Conservation (phyloP, 2,113 vertebrate species). For the Carettochelys insculpta region DNA sequence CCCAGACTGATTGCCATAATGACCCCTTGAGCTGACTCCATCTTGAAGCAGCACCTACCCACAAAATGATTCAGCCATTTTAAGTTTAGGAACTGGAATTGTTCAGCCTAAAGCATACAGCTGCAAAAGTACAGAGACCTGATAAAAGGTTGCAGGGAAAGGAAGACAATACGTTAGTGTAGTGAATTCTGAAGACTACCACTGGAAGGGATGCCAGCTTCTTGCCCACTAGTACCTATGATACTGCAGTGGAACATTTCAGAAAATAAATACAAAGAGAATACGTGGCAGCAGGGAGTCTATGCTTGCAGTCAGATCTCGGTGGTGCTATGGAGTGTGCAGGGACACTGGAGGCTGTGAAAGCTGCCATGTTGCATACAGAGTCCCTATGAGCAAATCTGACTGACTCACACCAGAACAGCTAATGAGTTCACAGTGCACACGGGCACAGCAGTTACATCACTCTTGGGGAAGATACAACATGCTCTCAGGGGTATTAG, state of each 20-base stretch:
- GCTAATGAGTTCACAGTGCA: background rate
- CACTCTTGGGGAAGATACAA: background rate
- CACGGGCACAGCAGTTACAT: background rate
- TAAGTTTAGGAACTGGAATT: background rate
- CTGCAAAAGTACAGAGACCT: background rate
- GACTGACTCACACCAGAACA: background rate
- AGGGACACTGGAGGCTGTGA: background rate
- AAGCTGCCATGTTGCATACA: background rate
- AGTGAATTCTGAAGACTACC: background rate
- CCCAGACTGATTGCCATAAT: background rate
- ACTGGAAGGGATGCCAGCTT: background rate
- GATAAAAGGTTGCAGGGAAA: background rate
- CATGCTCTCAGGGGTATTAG: background rate
- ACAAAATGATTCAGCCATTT: slow-evolving; percentile 41
- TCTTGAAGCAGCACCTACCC: slow-evolving; percentile 17
- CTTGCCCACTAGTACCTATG: background rate
- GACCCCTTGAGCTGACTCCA: slow-evolving; percentile 39
- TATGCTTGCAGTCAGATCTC: background rate
- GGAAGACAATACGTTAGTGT: background rate
- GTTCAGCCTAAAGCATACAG: background rate
- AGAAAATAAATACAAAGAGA: background rate
- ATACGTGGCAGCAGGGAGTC: background rate
- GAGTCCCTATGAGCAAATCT: background rate
- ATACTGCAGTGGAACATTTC: background rate
- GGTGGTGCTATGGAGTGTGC: background rate